phyloP scores from a whole-genome alignment of 2,888 invertebrate genomes.

The Meganola albula region DNA sequence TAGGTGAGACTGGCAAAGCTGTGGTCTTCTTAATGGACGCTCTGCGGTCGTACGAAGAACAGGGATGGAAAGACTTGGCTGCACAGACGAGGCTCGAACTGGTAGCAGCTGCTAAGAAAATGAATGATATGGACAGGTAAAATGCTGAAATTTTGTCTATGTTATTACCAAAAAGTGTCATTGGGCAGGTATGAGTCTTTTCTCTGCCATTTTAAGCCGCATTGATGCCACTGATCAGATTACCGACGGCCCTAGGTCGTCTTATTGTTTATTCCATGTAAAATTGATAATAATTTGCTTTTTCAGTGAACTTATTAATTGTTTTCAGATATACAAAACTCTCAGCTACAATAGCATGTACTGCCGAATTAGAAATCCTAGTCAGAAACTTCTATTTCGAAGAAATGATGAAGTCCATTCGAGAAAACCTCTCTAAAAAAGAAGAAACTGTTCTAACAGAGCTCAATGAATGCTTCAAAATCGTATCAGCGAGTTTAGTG shows the following conservation, averaged over 20 bases:
- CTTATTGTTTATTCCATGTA: too few species aligned
- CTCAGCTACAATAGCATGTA: slow-evolving; percentile 88
- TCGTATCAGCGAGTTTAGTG: slow-evolving; percentile 72
- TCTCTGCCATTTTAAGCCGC: too few species aligned
- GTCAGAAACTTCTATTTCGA: slow-evolving; percentile 88
- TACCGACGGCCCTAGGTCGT: too few species aligned
- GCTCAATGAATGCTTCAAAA: slow-evolving; percentile 75
- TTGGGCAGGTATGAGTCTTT: too few species aligned
- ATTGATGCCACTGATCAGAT: too few species aligned
- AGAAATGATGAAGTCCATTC: slow-evolving; percentile 85
- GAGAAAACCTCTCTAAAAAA: slow-evolving; percentile 61
- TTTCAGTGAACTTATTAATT: too few species aligned
- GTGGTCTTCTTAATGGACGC: slow-evolving; percentile 93
- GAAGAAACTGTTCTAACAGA: slow-evolving; percentile 71
- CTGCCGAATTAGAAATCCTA: slow-evolving; percentile 84
- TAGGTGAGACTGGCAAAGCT: slow-evolving; percentile 92
- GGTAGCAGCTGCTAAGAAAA: slow-evolving; percentile 89
- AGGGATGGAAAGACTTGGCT: slow-evolving; percentile 91
- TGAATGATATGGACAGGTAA: slow-evolving; percentile 85
- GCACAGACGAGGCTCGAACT: slow-evolving; percentile 90
- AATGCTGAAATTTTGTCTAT: too few species aligned
- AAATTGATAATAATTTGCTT: too few species aligned
- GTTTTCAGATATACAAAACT: slow-evolving; percentile 84
- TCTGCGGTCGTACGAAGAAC: slow-evolving; percentile 89
- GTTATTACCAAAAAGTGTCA: too few species aligned